phyloP scores from a whole-genome alignment of 2,797 vertebrate genomes.

The Ficedula albicollis region DNA sequence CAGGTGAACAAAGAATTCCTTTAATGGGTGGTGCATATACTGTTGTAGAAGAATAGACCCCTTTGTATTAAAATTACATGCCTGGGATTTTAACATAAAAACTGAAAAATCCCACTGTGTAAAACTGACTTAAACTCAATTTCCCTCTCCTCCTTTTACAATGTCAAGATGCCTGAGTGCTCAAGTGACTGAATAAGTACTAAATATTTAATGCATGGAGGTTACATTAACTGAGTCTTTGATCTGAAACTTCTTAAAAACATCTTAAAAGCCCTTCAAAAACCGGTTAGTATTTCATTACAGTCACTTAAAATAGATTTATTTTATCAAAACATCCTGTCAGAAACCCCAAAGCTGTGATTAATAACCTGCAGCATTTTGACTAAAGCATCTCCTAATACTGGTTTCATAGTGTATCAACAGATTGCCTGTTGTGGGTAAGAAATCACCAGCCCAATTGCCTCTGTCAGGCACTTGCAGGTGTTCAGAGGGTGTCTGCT shows the following conservation, averaged over 20 bases:
- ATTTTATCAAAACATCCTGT: slow-evolving; percentile 80
- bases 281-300: slow-evolving; percentile 79
- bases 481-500: neutral
- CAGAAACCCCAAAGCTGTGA: slow-evolving; percentile 70
- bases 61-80: slow-evolving; percentile 64
- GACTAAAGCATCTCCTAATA: slow-evolving; percentile 60
- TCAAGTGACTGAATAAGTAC: slow-evolving; percentile 72
- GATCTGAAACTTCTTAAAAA: slow-evolving; percentile 80
- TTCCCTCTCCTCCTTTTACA: slow-evolving; percentile 62
- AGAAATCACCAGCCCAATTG: neutral
- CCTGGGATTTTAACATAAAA: slow-evolving; percentile 66
- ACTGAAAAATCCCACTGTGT: slow-evolving; percentile 60
- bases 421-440: neutral
- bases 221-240: slow-evolving; percentile 76
- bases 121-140: slow-evolving; percentile 65
- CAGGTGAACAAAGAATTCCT: slow-evolving; percentile 49
- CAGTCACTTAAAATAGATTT: slow-evolving; percentile 81
- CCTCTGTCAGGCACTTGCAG: neutral
- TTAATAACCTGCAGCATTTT: slow-evolving; percentile 72
- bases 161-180: slow-evolving; percentile 71
- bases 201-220: slow-evolving; percentile 80
- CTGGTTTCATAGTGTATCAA: slow-evolving; percentile 25
- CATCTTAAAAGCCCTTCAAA: slow-evolving; percentile 79
- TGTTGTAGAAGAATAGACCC: slow-evolving; percentile 27
- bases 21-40: slow-evolving; percentile 30